Evolutionary conservation across 2,888 invertebrate species (phyloP).

Genomic region (Lepas anatifera): DNA sequence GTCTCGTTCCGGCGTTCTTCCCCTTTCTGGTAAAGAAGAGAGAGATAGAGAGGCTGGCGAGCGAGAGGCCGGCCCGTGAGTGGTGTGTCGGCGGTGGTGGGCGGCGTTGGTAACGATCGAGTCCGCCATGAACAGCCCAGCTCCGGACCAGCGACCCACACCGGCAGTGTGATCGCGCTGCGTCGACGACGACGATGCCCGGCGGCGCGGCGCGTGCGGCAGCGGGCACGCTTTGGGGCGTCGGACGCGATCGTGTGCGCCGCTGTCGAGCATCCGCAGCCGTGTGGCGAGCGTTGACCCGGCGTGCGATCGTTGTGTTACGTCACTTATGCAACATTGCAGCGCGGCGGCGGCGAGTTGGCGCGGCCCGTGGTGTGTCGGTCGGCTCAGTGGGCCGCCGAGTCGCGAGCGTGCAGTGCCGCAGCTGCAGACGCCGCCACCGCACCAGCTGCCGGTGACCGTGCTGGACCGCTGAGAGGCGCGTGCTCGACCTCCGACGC

Average conservation of each 20-base stretch:
- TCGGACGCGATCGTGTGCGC: background rate
- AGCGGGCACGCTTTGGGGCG: background rate
- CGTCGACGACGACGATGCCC: background rate
- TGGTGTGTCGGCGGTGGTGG: too few species aligned
- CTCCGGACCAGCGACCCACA: background rate
- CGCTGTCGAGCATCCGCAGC: background rate
- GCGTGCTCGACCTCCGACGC: too few species aligned
- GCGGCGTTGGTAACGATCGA: too few species aligned
- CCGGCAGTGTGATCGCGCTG: background rate
- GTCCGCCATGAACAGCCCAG: background rate
- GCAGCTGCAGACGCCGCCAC: too few species aligned
- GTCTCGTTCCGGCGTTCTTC: too few species aligned
- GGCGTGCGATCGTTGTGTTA: background rate
- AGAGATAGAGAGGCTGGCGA: background rate
- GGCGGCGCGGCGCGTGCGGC: background rate
- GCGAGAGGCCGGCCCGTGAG: background rate
- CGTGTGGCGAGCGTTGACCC: background rate
- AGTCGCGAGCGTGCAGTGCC: too few species aligned
- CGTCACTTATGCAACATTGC: conserved; percentile 12
- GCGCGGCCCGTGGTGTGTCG: too few species aligned
- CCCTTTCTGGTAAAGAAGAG: too few species aligned
- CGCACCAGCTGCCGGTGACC: too few species aligned
- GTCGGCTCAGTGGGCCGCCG: background rate
- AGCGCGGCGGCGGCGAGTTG: background rate
- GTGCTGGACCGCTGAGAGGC: too few species aligned